Conservation (phyloP, 2,888 invertebrate genomes). For the Rapana venosa region DNA sequence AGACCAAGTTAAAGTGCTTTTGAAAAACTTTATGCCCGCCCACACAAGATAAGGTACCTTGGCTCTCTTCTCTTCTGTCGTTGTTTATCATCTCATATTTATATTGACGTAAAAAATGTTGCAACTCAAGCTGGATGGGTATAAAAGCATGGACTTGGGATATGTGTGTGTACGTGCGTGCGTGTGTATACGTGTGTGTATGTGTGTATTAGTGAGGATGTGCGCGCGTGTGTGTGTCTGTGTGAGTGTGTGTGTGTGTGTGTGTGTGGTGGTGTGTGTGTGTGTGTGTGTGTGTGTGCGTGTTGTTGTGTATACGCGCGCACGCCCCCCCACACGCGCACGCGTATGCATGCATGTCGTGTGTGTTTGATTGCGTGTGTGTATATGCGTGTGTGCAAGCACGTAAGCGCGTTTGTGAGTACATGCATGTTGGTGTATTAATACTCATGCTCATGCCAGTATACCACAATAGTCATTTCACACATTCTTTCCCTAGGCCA, state of each 20-base stretch:
- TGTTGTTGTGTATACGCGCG: not conserved
- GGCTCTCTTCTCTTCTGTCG: too few relatives aligned
- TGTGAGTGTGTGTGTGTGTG: conserved; percentile 25
- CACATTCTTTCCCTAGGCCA: too few relatives aligned
- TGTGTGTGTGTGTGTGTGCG: too few relatives aligned
- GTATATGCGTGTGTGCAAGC: not conserved
- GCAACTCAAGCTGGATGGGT: too few relatives aligned
- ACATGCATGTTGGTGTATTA: not conserved
- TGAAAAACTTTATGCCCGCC: not conserved
- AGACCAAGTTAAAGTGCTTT: not conserved
- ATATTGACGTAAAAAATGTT: too few relatives aligned
- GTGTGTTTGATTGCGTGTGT: not conserved
- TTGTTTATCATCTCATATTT: too few relatives aligned
- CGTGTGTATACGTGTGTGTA: not conserved
- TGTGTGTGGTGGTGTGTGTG: not conserved
- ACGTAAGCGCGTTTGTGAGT: not conserved
- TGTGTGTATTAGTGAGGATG: not conserved
- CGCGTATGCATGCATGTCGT: conserved; percentile 2
- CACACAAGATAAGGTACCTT: too few relatives aligned
- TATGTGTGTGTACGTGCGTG: not conserved
- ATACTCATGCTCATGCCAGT: too few relatives aligned
- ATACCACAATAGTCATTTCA: too few relatives aligned
- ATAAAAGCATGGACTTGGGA: too few relatives aligned
- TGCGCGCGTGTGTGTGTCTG: conserved; percentile 2
- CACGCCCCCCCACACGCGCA: not conserved